A percentile compares a stretch with the other conserved stretches of the same genome.
Conservation (phyloP, 2,113 vertebrate species). For the Conger conger region DNA sequence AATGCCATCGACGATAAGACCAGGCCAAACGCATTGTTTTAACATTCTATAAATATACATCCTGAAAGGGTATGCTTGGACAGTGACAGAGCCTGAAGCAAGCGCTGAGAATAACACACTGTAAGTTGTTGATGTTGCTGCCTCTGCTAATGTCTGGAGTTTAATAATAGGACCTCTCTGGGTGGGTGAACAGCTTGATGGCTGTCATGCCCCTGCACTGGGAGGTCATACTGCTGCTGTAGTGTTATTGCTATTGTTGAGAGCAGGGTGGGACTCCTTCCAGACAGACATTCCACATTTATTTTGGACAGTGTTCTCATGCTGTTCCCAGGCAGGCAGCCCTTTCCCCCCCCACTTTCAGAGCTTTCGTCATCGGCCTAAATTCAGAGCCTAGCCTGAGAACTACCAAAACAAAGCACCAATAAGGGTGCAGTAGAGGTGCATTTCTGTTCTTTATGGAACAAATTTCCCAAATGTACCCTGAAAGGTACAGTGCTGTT, state of each 20-base stretch:
- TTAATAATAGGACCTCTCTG: slow-evolving; percentile 4
- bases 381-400: not conserved
- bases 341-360: not conserved
- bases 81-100: not conserved
- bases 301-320: not conserved
- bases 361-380: not conserved
- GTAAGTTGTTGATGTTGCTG: not conserved
- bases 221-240: not conserved
- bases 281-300: slow-evolving; percentile 10
- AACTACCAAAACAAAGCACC: not conserved
- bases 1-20: not conserved
- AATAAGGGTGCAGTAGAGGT: not conserved
- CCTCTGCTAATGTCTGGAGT: not conserved
- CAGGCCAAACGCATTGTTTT: not conserved
- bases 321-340: not conserved
- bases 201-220: not conserved
- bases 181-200: not conserved
- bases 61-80: not conserved
- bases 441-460: too few species aligned
- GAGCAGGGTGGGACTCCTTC: not conserved
- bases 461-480: not conserved
- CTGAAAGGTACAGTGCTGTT: too few species aligned
- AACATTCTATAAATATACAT: not conserved
- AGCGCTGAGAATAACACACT: not conserved
- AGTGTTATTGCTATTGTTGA: not conserved